Evolutionary conservation across 2,888 invertebrate genomes (phyloP).

Genomic region (Drosophila picticornis): DNA sequence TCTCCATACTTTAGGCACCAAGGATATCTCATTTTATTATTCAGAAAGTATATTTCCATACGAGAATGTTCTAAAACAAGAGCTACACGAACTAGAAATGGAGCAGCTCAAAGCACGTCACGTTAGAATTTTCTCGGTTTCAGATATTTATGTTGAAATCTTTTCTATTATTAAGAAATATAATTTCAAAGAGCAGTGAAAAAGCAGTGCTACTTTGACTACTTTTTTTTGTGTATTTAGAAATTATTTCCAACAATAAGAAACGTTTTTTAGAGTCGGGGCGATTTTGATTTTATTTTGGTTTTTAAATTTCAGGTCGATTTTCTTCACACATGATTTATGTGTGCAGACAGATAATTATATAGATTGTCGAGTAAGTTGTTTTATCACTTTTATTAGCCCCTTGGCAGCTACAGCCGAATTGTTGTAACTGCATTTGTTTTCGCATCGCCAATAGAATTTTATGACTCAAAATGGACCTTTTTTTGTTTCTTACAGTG

Average conservation of each 20-base stretch:
- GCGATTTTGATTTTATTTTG: background rate
- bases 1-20: background rate
- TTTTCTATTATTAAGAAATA: background rate
- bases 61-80: background rate
- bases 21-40: background rate
- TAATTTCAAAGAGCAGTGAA: background rate
- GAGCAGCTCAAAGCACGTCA: too few species aligned
- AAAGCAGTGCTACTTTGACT: background rate
- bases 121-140: too few species aligned
- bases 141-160: background rate
- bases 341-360: background rate
- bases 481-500: constrained; percentile 18
- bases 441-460: background rate
- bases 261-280: background rate
- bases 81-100: background rate
- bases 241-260: background rate
- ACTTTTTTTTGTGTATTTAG: background rate
- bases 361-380: background rate
- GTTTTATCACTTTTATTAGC: background rate
- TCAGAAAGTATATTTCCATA: background rate
- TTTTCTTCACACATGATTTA: background rate
- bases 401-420: background rate
- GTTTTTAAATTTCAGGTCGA: background rate
- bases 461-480: constrained; percentile 21
- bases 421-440: background rate